These are phyloP conservation scores for Takifugu flavidus DNA, from an alignment of 2,113 vertebrate genomes.

Conservation along the genomic window DNA sequence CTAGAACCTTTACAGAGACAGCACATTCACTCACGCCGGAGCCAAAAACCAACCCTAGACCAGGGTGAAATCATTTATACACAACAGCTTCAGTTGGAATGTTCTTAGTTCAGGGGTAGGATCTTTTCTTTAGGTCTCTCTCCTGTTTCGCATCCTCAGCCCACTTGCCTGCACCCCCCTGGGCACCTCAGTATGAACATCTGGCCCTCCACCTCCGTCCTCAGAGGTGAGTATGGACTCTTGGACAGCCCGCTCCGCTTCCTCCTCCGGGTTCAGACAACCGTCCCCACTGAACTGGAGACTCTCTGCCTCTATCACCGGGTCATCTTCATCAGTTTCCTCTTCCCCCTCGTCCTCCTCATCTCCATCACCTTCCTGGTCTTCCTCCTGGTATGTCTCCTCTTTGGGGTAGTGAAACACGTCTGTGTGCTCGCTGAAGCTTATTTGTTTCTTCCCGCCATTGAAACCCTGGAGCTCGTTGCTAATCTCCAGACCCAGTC, in stretches of 20 bases:
- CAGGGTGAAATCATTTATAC: too few relatives aligned
- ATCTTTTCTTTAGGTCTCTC: conserved; percentile 46
- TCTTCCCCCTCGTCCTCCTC: conserved; percentile 35
- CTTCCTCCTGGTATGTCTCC: conserved; percentile 43
- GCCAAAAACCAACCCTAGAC: too few relatives aligned
- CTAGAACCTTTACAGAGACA: too few relatives aligned
- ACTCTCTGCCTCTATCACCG: conserved; percentile 84
- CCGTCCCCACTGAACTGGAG: conserved; percentile 72
- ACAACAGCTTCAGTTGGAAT: too few relatives aligned
- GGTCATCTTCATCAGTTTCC: conserved; percentile 61
- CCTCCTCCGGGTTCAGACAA: conserved; percentile 75
- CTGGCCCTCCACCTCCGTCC: conserved; percentile 22
- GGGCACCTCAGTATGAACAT: conserved; percentile 7
- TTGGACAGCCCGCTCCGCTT: conserved; percentile 45
- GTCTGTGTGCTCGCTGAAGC: conserved; percentile 51
- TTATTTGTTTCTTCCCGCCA: conserved; percentile 52
- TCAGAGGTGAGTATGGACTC: conserved; percentile 40
- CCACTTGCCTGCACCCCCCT: conserved; percentile 44
- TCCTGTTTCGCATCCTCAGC: conserved; percentile 69
- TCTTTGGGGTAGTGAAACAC: conserved; percentile 70
- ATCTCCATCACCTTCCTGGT: conserved; percentile 45
- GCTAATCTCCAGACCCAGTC: conserved; percentile 48
- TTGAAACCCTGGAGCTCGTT: conserved; percentile 28
- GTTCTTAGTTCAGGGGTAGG: background rate
- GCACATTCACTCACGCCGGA: too few relatives aligned